Evolutionary conservation across 2,113 vertebrate genomes (phyloP), one percentile per base, ranked within the genome.

Genomic region (Neodontobutis hainanensis): DNA sequence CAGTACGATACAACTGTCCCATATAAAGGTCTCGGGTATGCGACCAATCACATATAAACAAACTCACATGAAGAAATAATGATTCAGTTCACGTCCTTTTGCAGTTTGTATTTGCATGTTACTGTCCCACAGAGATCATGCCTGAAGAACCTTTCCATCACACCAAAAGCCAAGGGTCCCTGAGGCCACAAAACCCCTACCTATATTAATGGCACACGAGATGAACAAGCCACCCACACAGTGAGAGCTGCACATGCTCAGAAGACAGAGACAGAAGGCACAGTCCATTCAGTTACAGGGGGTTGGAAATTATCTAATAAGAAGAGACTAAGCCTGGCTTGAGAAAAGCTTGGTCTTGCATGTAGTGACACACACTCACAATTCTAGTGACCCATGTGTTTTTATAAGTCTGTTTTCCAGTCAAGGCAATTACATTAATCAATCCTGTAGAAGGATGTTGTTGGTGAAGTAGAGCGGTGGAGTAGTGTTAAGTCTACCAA

Each of bases 281-380:
- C 40, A 68, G 61, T 61, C 78, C 75, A 46, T 49, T 57, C 42
- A 16, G 51, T 66, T 77, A 71, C 48, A 55, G 43, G 12, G 15
- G 57, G 58, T 74, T 71, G 47, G 65, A 71, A 82, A 79, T 86
- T 80, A 75, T 45, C 59, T 87, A 85, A 89, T 82, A 71, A 73
- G 80, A 90, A 47, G 66, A 9, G 89, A 88, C 85, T 85, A 82
- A 89, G 81, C 73, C 44, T 10, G 2, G 78, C 78, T 85, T 76
- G 74, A 47, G 62, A 66, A 70, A 69, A 75, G 75, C 77, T 68
- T 75, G 19, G 55, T 1, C 19, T 32, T 34, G 5, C 61, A 4
- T 78, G 70, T 75, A 70, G 44, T 58, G 60, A 35, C 51, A 67
- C 72, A n/a, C 43, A 43, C 64, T 76, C 34, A 0, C 66, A 69